phyloP scores from a whole-genome alignment of 2,113 vertebrate genomes.

The Sebastes schlegelii region DNA sequence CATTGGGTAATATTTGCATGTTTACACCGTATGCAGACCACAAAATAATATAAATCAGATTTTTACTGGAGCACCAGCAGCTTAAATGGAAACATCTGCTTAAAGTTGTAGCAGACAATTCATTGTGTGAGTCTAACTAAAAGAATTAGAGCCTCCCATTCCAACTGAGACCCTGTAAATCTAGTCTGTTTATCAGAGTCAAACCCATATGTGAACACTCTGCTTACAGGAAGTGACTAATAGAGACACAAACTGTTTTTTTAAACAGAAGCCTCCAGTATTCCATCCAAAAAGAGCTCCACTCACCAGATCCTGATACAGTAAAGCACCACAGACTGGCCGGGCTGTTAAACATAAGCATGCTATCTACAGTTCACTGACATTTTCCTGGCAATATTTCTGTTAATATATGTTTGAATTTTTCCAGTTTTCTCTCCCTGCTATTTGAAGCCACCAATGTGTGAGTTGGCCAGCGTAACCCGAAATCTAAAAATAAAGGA shows the following conservation, averaged over 20 bases:
- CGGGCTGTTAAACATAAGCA: slow-evolving; percentile 35
- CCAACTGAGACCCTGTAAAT: neutral
- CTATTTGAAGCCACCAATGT: slow-evolving; percentile 47
- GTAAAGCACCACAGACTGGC: slow-evolving; percentile 17
- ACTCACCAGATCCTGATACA: slow-evolving; percentile 27
- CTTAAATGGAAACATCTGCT: slow-evolving; percentile 7
- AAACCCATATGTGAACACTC: slow-evolving; percentile 16
- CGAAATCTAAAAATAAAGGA: slow-evolving; percentile 55
- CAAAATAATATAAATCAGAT: neutral
- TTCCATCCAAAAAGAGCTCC: slow-evolving; percentile 10
- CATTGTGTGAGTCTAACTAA: neutral
- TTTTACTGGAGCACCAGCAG: slow-evolving; percentile 3
- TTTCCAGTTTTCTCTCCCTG: slow-evolving; percentile 46
- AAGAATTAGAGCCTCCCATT: neutral
- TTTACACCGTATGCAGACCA: neutral
- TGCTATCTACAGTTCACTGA: slow-evolving; percentile 50
- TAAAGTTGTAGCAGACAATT: neutral
- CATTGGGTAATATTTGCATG: slow-evolving; percentile 2
- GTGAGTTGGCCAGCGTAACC: slow-evolving; percentile 31
- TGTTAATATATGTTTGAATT: slow-evolving; percentile 48
- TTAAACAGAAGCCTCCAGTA: neutral
- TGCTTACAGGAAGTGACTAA: slow-evolving; percentile 7
- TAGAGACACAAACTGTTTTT: slow-evolving; percentile 9
- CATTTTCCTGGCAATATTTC: slow-evolving; percentile 63
- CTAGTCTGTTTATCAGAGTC: neutral